phyloP scores from a whole-genome alignment of 2,797 vertebrate genomes.

The Hapalemur alaotrensis region DNA sequence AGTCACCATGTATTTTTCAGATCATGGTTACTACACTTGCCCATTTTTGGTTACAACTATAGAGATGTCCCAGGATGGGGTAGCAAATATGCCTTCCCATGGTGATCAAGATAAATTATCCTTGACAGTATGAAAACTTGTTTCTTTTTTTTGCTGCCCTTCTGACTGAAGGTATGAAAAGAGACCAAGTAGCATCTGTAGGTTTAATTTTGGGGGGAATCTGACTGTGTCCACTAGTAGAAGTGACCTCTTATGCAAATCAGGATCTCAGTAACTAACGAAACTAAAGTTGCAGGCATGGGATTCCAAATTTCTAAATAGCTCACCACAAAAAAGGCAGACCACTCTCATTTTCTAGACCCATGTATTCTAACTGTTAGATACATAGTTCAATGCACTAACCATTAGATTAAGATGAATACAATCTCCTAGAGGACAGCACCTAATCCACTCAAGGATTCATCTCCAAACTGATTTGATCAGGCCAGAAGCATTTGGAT shows the following conservation, averaged over 20 bases:
- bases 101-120: neutral
- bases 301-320: neutral
- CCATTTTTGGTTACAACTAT: neutral
- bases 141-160: neutral
- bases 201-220: neutral
- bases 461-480: neutral
- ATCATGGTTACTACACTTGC: neutral
- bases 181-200: neutral
- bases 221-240: neutral
- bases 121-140: neutral
- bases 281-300: neutral
- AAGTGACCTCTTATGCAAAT: neutral
- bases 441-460: neutral
- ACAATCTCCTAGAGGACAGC: neutral
- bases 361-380: neutral
- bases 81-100: neutral
- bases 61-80: neutral
- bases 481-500: neutral
- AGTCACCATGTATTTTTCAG: neutral
- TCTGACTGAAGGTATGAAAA: neutral
- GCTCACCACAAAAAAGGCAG: neutral
- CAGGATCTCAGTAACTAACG: neutral
- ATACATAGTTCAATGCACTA: neutral
- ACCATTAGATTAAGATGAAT: neutral
- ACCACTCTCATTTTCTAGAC: neutral